Percentiles rank a stretch among this genome's conserved stretches.
Evolutionary conservation across 2,113 vertebrate species (phyloP).

Genomic region (Setophaga coronata): DNA sequence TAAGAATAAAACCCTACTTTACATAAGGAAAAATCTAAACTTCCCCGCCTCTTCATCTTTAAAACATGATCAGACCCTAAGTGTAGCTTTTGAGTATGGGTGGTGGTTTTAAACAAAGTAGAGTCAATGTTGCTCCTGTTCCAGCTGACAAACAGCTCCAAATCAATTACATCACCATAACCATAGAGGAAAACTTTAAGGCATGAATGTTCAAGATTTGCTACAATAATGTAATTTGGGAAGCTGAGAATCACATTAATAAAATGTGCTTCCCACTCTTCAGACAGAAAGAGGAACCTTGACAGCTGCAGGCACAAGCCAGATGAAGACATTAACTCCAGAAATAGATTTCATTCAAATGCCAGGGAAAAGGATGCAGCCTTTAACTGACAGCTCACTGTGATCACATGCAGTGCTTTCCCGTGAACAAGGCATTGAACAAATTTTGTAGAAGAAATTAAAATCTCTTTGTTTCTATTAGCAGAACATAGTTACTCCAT

Average conservation of each 20-base stretch:
- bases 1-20: not conserved
- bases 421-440: not conserved
- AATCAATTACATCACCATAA: not conserved
- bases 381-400: not conserved
- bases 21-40: not conserved
- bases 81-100: not conserved
- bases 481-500: not conserved
- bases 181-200: not conserved
- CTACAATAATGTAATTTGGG: not conserved
- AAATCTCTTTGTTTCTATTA: not conserved
- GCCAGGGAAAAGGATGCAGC: not conserved
- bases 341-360: not conserved
- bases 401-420: fast-evolving
- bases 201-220: not conserved
- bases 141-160: not conserved
- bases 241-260: not conserved
- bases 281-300: not conserved
- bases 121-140: not conserved
- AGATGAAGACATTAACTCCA: not conserved
- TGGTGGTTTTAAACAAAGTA: not conserved
- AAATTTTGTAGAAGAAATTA: not conserved
- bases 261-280: not conserved
- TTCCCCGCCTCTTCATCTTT: not conserved
- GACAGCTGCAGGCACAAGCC: not conserved
- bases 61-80: not conserved